Conservation (phyloP, 2,797 vertebrate species). For the Manis pentadactyla region DNA sequence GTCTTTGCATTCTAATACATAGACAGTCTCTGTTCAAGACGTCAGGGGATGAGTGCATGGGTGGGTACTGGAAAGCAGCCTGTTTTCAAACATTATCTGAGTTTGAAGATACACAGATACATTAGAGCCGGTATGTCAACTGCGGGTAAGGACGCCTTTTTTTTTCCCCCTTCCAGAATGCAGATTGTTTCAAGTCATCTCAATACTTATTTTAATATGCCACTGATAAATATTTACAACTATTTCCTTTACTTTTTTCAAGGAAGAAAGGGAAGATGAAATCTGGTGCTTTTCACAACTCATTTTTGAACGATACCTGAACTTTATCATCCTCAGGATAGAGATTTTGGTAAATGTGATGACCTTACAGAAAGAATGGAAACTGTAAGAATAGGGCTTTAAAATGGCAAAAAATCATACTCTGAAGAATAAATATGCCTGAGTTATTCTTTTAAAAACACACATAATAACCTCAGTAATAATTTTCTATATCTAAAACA, state of each 20-base stretch:
- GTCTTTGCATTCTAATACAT: neutral
- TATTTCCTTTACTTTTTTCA: neutral
- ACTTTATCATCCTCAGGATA: neutral
- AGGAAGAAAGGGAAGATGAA: neutral
- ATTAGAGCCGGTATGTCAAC: neutral
- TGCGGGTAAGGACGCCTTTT: neutral
- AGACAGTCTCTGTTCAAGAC: neutral
- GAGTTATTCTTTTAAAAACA: neutral
- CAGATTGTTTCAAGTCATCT: neutral
- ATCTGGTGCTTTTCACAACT: neutral
- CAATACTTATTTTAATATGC: neutral
- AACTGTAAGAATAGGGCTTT: neutral
- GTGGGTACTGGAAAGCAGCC: neutral
- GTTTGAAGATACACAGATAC: neutral
- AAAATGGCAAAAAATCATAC: neutral
- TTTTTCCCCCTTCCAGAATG: neutral
- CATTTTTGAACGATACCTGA: neutral
- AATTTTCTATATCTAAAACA: constrained; percentile 17
- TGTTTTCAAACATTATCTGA: neutral
- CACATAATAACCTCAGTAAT: neutral
- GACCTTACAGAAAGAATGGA: neutral
- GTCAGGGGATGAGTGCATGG: neutral
- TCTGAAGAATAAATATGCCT: neutral
- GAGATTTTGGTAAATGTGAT: neutral
- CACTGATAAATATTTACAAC: neutral